These are phyloP conservation scores for Hirtodrosophila cameraria DNA, from an alignment of 2,888 invertebrate genomes.

Conservation along the genomic window DNA sequence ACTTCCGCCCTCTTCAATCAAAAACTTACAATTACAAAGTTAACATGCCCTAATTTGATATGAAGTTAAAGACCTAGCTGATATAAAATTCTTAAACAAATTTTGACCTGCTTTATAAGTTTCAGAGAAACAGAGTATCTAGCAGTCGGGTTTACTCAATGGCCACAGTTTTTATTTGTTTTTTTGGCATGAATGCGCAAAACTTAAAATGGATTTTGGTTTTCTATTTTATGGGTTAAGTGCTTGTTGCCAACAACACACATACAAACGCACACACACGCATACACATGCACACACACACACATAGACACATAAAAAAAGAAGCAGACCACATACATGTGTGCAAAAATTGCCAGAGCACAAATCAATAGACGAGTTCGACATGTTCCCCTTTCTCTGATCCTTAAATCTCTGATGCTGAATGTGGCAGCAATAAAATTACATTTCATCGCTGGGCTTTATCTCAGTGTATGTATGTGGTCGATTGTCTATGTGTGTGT, in stretches of 20 bases:
- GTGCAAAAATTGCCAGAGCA: conserved; percentile 12
- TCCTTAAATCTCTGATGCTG: conserved; percentile 34
- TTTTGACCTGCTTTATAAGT: too few species aligned
- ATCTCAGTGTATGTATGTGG: conserved; percentile 15
- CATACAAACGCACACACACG: conserved; percentile 5
- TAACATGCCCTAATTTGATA: too few species aligned
- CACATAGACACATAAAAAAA: conserved; percentile 7
- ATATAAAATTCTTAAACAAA: too few species aligned
- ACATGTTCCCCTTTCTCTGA: conserved; percentile 12
- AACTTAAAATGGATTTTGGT: conserved; percentile 48
- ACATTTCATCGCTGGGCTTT: conserved; percentile 57
- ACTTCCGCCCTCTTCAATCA: too few species aligned
- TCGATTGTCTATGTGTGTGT: conserved; percentile 17
- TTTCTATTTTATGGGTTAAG: conserved; percentile 55
- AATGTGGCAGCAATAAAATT: conserved; percentile 64
- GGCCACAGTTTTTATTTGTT: too few species aligned
- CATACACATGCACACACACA: not conserved
- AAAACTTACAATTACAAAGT: too few species aligned
- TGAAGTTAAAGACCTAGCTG: too few species aligned
- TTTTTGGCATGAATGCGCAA: conserved; percentile 21
- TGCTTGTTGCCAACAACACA: conserved; percentile 46
- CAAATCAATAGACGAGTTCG: conserved; percentile 54
- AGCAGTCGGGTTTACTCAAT: too few species aligned
- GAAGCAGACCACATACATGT: not conserved
- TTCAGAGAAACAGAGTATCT: too few species aligned